phyloP scores from a whole-genome alignment of 2,888 invertebrate genomes.

The Palloptera scutellata region DNA sequence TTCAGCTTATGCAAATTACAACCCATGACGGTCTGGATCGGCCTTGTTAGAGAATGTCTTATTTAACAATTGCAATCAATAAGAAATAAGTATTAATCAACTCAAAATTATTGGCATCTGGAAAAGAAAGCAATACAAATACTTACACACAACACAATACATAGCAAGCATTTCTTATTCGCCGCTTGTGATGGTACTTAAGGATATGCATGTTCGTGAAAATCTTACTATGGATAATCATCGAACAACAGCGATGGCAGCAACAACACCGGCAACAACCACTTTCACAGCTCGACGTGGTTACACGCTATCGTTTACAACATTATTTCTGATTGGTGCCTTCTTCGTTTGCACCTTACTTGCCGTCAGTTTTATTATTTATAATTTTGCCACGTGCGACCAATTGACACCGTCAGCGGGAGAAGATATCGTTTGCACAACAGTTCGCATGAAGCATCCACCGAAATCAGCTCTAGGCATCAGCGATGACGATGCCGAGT shows the following conservation, averaged over 20 bases:
- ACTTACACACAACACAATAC: background rate
- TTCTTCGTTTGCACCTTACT: constrained; percentile 73
- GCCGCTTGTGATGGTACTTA: constrained; percentile 25
- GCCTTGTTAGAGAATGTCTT: too few relatives aligned
- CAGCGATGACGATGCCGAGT: constrained; percentile 33
- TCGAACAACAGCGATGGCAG: constrained; percentile 32
- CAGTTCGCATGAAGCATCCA: constrained; percentile 45
- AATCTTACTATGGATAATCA: constrained; percentile 50
- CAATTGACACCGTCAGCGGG: constrained; percentile 57
- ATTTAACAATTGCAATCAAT: too few relatives aligned
- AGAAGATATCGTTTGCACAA: constrained; percentile 55
- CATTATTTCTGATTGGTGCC: constrained; percentile 70
- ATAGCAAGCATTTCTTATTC: background rate
- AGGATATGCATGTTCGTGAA: constrained; percentile 58
- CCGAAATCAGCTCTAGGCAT: constrained; percentile 36
- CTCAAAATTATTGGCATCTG: background rate
- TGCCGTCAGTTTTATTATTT: constrained; percentile 78
- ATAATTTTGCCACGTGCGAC: constrained; percentile 77
- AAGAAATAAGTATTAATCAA: background rate
- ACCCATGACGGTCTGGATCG: too few relatives aligned
- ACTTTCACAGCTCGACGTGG: constrained; percentile 62
- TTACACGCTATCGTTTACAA: constrained; percentile 72
- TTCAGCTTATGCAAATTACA: too few relatives aligned
- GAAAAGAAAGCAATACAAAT: background rate
- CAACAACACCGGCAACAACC: constrained; percentile 32